Conservation (phyloP, 2,113 vertebrate genomes). For the Tichodroma muraria region DNA sequence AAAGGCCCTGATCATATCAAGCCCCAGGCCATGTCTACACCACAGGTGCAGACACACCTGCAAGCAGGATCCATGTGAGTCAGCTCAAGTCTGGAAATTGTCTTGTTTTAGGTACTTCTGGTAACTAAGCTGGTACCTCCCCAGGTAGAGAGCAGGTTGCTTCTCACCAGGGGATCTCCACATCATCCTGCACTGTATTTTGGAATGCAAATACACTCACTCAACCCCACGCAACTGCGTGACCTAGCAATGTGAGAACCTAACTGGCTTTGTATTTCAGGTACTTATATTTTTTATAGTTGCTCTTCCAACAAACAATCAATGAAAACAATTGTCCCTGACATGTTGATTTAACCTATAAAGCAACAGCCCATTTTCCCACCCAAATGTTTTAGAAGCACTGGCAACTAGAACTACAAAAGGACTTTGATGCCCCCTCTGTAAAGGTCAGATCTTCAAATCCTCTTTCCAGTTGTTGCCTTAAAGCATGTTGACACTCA, state of each 20-base stretch:
- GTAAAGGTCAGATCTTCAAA: background rate
- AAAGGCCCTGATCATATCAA: conserved; percentile 17
- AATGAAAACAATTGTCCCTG: background rate
- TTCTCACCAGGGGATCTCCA: background rate
- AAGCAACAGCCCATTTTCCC: background rate
- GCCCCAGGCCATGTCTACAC: conserved; percentile 37
- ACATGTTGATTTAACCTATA: background rate
- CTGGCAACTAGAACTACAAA: background rate
- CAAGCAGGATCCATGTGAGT: conserved; percentile 1
- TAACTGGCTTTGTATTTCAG: background rate
- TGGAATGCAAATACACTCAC: background rate
- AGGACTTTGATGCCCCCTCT: background rate
- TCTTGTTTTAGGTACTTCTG: background rate
- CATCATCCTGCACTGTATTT: background rate
- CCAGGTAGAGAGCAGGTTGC: background rate
- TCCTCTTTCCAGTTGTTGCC: background rate
- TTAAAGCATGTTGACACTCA: background rate
- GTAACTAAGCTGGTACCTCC: background rate
- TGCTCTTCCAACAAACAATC: background rate
- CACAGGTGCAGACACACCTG: conserved; percentile 47
- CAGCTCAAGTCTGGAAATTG: background rate
- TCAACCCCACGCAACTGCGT: background rate
- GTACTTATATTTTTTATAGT: background rate
- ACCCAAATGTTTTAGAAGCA: background rate
- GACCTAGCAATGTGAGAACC: background rate